Conservation (phyloP, 2,113 vertebrate species). For the Cryptoleucopteryx plumbea region DNA sequence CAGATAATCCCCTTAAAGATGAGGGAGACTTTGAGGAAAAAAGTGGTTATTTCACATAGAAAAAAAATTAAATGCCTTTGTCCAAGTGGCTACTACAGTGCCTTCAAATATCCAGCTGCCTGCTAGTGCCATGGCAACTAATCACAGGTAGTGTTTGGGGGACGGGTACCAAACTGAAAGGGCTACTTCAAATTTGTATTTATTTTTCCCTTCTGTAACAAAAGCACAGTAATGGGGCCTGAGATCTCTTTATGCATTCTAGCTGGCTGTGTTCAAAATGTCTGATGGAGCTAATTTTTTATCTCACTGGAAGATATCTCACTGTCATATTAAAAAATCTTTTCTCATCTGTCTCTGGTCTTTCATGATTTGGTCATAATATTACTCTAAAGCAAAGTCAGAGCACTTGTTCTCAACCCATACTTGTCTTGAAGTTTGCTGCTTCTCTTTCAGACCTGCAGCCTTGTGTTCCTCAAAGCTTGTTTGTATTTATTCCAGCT, state of each 20-base stretch:
- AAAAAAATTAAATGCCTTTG: background rate
- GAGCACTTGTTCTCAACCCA: background rate
- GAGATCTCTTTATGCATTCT: background rate
- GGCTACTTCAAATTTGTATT: background rate
- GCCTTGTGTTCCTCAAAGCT: background rate
- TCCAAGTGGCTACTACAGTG: background rate
- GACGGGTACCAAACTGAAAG: background rate
- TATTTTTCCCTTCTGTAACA: background rate
- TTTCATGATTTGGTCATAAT: background rate
- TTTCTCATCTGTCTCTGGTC: background rate
- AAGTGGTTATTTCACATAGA: background rate
- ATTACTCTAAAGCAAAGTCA: background rate
- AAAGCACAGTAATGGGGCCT: fast-evolving
- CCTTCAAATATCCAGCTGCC: background rate
- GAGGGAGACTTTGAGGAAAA: background rate
- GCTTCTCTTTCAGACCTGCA: background rate
- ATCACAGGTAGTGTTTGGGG: background rate
- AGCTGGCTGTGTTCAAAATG: background rate
- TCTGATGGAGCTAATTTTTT: background rate
- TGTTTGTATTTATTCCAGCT: background rate
- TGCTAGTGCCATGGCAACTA: background rate
- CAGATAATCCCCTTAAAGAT: background rate
- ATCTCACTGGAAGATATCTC: background rate
- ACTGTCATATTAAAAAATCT: background rate
- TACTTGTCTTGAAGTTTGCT: background rate